Evolutionary conservation across 2,113 vertebrate genomes (phyloP), one percentile per base, ranked within the genome.

Genomic region (Picathartes gymnocephalus): DNA sequence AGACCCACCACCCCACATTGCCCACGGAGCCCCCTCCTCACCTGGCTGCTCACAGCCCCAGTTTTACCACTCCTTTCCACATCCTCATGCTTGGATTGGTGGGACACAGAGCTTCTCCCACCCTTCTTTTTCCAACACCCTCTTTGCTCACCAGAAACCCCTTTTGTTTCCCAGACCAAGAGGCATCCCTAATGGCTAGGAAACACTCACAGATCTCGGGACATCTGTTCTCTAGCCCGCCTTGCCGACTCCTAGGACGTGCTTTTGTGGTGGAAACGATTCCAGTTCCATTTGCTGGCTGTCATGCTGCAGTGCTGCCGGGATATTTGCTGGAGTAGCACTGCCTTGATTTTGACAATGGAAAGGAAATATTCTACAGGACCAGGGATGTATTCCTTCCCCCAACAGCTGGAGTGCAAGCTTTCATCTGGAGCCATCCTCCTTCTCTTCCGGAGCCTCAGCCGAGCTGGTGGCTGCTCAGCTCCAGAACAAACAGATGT

Each of bases 401-500:
- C 84, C 54, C 51, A 22, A 2, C n/a, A 94, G 90, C 87, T 87
- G 45, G 80, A 70, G 35, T 24, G 50, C 58, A 88, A 62, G 51
- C 71, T 94, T 94, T 85, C 83, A 94, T 90, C 91, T 86, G 21
- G 54, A 93, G 74, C 92, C 4, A 1, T 50, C 82, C 90, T 77
- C 60, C 87, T 94, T 37, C 89, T 71, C 73, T 93, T 90, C 84
- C 20, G 5, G 93, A 90, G 78, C 87, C 84, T 94, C 81, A 35
- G 25, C 62, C 1, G 10, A 95, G 90, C 64, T 24, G 27, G 69
- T 57, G 2, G 4, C 91, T 85, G 93, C 74, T 94, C 91, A 91
- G 58, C 87, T 87, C 71, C 18, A 91, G 91, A 94, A 88, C 81
- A 95, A 97, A 56, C 93, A 93, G 94, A 91, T 95, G 94, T 96